Percentiles rank a stretch among this genome's conserved stretches.
Evolutionary conservation across 2,888 invertebrate genomes (phyloP).

Genomic region (Stenotaenia linearis): DNA sequence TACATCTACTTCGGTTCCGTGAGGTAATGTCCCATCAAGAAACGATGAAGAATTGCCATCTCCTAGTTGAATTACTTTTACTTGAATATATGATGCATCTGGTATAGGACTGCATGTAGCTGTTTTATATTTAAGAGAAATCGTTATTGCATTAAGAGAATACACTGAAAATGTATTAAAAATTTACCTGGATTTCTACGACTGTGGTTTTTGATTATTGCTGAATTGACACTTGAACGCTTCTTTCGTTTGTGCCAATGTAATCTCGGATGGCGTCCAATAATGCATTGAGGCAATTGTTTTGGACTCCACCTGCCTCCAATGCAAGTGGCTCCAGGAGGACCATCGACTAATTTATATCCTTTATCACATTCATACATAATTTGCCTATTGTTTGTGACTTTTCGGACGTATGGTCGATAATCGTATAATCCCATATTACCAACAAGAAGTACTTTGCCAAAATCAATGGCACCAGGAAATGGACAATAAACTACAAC

Average conservation of each 20-base stretch:
- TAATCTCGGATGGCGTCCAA: conserved; percentile 79
- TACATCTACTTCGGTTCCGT: conserved; percentile 68
- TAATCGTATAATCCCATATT: conserved; percentile 96
- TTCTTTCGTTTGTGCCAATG: conserved; percentile 63
- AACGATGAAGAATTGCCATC: conserved; percentile 35
- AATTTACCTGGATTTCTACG: conserved; percentile 33
- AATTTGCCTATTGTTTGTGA: conserved; percentile 85
- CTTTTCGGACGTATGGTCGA: conserved; percentile 79
- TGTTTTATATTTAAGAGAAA: not conserved
- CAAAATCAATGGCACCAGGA: conserved; percentile 81
- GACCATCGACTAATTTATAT: conserved; percentile 76
- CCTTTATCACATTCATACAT: conserved; percentile 94
- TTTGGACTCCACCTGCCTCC: conserved; percentile 90
- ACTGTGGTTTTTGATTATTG: not conserved
- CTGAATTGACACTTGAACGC: not conserved
- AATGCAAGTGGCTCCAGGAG: conserved; percentile 89
- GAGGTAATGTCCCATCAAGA: conserved; percentile 50
- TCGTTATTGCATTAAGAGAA: too few species aligned
- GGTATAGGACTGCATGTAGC: conserved; percentile 63
- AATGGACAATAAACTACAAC: conserved; percentile 79
- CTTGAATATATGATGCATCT: conserved; percentile 60
- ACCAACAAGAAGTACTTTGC: conserved; percentile 84
- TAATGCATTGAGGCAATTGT: conserved; percentile 71
- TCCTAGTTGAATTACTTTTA: conserved; percentile 60
- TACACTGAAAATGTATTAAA: too few species aligned